phyloP scores from a whole-genome alignment of 2,888 invertebrate genomes.

The Lasioglossum morio region DNA sequence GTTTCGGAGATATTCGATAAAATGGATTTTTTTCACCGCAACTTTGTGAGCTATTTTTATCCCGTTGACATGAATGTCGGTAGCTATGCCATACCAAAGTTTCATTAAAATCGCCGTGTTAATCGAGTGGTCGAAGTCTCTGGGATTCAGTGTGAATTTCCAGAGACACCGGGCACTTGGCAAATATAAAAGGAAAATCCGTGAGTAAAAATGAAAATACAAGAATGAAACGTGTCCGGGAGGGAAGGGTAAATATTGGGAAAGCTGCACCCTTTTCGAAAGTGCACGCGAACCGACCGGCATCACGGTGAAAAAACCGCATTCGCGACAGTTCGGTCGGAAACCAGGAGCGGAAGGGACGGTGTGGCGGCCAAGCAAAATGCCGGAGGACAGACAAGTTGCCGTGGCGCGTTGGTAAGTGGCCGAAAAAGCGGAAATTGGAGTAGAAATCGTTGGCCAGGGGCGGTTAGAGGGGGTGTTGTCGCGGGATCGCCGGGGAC shows the following conservation, averaged over 20 bases:
- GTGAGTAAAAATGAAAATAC: not conserved
- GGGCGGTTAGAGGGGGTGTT: constrained; percentile 16
- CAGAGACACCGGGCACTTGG: no score
- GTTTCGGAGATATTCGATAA: no score
- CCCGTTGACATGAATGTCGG: no score
- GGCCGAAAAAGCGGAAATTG: constrained; percentile 69
- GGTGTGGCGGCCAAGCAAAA: not conserved
- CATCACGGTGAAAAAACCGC: not conserved
- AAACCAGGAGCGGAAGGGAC: not conserved
- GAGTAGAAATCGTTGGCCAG: constrained; percentile 51
- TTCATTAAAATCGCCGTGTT: no score
- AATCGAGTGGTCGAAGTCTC: no score
- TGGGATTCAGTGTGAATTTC: no score
- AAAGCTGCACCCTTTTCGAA: not conserved
- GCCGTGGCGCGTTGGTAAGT: constrained; percentile 23
- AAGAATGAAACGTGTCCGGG: not conserved
- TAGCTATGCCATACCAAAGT: no score
- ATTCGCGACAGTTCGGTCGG: not conserved
- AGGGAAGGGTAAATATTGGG: not conserved
- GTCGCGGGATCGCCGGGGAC: constrained; percentile 62
- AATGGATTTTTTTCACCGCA: no score
- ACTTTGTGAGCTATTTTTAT: no score
- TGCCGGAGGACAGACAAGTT: constrained; percentile 30
- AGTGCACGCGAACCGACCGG: not conserved
- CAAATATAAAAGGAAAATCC: no score